Percentiles rank a stretch among this genome's conserved stretches.
Evolutionary conservation across 2,113 vertebrate genomes (phyloP).

Genomic region (Stegastes partitus): DNA sequence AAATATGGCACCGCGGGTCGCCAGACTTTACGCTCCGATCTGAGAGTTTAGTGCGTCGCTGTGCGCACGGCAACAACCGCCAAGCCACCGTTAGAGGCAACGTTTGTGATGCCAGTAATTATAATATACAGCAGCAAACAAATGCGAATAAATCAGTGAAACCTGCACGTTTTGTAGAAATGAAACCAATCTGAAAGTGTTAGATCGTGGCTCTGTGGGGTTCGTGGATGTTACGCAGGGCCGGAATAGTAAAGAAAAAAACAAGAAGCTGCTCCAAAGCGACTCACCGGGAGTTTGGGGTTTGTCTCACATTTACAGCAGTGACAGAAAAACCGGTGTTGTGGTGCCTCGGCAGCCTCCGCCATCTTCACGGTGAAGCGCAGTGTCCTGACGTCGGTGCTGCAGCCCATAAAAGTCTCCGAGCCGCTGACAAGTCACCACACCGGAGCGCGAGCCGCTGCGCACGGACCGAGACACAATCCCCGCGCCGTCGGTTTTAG

Average conservation of each 20-base stretch:
- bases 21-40: conserved; percentile 49
- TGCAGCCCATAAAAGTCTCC: conserved; percentile 62
- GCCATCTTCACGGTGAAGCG: conserved; percentile 87
- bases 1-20: conserved; percentile 75
- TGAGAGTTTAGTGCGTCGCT: conserved; percentile 15
- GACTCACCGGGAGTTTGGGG: conserved; percentile 93
- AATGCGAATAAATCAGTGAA: not conserved
- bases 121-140: not conserved
- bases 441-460: too few species aligned
- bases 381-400: conserved; percentile 68
- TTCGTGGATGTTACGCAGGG: not conserved
- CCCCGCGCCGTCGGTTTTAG: too few species aligned
- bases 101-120: not conserved
- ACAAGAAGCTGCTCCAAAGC: conserved; percentile 1
- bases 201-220: not conserved
- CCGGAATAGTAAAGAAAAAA: not conserved
- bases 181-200: not conserved
- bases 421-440: not conserved
- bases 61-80: conserved; percentile 2
- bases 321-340: conserved; percentile 94
- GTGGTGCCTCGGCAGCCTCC: conserved; percentile 89
- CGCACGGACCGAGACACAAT: too few species aligned
- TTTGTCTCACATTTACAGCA: conserved; percentile 92
- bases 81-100: not conserved
- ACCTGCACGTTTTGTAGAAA: not conserved